Base-by-base conservation (phyloP, 2,113 vertebrate genomes). In the Silurus asotus region DNA sequence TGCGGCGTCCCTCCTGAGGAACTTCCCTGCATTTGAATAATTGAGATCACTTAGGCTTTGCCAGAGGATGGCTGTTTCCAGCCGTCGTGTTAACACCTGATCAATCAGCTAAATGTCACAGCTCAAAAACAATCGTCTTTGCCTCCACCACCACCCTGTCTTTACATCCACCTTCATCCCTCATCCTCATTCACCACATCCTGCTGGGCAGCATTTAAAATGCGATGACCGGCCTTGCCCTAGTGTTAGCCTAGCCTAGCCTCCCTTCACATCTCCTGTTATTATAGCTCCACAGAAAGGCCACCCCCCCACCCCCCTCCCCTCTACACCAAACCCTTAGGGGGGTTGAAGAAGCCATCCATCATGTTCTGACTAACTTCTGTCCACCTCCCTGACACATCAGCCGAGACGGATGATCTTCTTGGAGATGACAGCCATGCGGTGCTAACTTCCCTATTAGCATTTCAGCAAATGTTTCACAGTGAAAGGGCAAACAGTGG, bases 331-430 rank as follows among this genome's bases (percentile, higher is more conserved):
- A 88, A 80, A 11, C 49, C 49, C 11, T 37, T 65, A 9, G 4
- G 72, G 19, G 56, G 89, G 88, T 89, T 90, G 78, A 83, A 56
- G 82, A 81, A 56, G 83, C 90, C 94, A 95, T 95, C 93, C 91
- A 95, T 95, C 95, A 95, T 89, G 90, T 90, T 90, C 92, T 90
- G 91, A 92, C 93, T 91, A 93, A 94, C 93, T 94, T 93, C 92
- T 94, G 94, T 94, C 93, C 88, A 85, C 89, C 87, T 93, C 90
- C 82, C 87, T 94, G 94, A 94, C 94, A 92, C 28, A 61, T 61
- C 92, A 83, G 58, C 64, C 8, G 79, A 93, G 94, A 94, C 91
- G 91, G 93, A 95, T 94, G 92, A 88, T 58, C 76, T 48, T 87
- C 89, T 92, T 88, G 87, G 92, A 89, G 88, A 92, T 88, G 91